Base-by-base conservation (phyloP, 37 sponge, comb jelly and placozoan genomes). In the Agelas oroides region DNA sequence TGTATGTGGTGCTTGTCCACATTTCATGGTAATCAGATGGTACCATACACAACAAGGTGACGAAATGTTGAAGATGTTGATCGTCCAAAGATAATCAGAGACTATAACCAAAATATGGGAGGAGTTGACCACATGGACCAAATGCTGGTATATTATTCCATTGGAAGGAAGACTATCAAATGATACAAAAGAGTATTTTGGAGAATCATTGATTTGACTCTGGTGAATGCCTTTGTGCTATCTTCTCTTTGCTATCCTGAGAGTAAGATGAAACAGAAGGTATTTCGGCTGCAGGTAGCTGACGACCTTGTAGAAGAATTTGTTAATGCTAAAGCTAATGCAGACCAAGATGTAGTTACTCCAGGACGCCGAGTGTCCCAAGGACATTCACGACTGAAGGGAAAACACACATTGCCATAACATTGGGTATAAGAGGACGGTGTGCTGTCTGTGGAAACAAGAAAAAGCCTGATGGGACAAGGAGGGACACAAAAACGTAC, bases 151-250 rank as follows among this genome's bases (percentile, higher is more conserved):
- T 53, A 53, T 20, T 81, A 81, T 46, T 19, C 57, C 5, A 46
- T 54, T 14, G 55, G 56, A 70, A 52, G 70, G 3, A 53, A 37
- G 32, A 53, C 81, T 1, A 53, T 59, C 30, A 81, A 81, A 31
- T 81, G 81, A 71, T 81, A 70, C 36, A 68, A 30, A 33, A 56
- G 71, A 18, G 58, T 81, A 27, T 69, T 81, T 55, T 81, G 70
- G 81, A 28, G 56, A 2, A 21, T 81, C 5, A 16, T 81, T 17
- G 81, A 81, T 25, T 28, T 30, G 24, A 53, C 56, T 54, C 23
- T 54, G 36, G 35, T 81, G 17, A 68, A 81, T 70, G 71, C 71
- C 33, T 67, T 53, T 38, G 32, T 81, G 1, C 58, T 81, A 1
- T 79, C 39, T 41, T 20, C 37, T 24, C 23, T 5, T 25, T 31